Conservation (phyloP, 2,888 invertebrate species). For the Myopa tessellatipennis region DNA sequence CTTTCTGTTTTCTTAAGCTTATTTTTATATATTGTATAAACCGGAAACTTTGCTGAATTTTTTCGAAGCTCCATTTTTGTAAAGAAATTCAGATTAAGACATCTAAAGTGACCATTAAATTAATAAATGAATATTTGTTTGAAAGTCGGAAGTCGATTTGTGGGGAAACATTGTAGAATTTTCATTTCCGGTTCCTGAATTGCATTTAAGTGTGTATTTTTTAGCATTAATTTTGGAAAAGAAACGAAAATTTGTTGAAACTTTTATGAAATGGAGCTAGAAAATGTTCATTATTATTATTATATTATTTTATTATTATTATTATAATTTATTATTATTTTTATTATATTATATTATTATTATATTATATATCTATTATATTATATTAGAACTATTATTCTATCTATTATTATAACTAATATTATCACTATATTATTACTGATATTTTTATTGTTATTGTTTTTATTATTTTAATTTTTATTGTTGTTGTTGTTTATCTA, state of each 20-base stretch:
- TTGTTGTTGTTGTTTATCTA: not conserved
- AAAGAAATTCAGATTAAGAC: not conserved
- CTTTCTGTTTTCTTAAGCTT: conserved; percentile 39
- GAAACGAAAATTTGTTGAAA: not conserved
- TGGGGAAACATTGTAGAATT: not conserved
- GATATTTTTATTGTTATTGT: too few species aligned
- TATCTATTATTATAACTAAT: too few species aligned
- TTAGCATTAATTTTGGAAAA: not conserved
- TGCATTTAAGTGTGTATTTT: not conserved
- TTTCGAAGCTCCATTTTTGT: too few species aligned
- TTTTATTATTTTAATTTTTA: too few species aligned
- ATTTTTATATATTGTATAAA: conserved; percentile 12
- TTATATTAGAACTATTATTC: too few species aligned
- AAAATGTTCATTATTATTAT: not conserved
- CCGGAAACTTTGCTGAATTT: too few species aligned
- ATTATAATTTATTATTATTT: not conserved
- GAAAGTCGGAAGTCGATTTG: not conserved
- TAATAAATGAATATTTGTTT: not conserved
- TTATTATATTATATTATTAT: too few species aligned
- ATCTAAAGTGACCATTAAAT: not conserved
- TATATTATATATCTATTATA: too few species aligned
- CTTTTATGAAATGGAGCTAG: not conserved
- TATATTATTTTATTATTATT: not conserved
- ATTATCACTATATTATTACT: too few species aligned
- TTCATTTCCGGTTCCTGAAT: not conserved